phyloP scores from a whole-genome alignment of 2,888 invertebrate genomes.

The Aspidapion aeneum region DNA sequence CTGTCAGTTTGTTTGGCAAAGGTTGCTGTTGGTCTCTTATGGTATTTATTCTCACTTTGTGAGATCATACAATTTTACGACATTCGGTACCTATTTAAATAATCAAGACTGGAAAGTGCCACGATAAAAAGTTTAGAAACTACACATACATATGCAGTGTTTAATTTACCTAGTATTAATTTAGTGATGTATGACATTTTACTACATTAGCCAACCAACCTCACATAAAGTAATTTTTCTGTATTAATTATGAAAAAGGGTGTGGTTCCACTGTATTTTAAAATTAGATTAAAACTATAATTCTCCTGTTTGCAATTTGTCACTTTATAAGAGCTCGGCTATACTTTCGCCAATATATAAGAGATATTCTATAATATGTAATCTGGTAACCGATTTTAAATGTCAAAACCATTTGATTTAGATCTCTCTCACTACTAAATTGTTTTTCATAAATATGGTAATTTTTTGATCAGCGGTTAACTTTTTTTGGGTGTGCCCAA shows the following conservation, averaged over 20 bases:
- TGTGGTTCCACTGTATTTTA: background rate
- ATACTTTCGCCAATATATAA: slow-evolving; percentile 46
- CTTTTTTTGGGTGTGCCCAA: background rate
- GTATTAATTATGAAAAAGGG: background rate
- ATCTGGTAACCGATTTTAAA: slow-evolving; percentile 40
- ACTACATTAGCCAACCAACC: background rate
- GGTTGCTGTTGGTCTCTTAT: no score
- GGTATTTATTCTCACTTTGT: no score
- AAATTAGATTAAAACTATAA: background rate
- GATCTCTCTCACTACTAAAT: slow-evolving; percentile 25
- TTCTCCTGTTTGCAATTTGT: background rate
- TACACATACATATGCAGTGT: no score
- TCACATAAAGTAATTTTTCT: background rate
- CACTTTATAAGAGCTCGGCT: background rate
- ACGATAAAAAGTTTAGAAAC: background rate
- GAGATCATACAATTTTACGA: no score
- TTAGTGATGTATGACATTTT: background rate
- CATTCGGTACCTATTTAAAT: no score
- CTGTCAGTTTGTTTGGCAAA: no score
- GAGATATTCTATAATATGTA: slow-evolving; percentile 37
- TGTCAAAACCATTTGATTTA: slow-evolving; percentile 30
- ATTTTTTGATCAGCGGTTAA: slow-evolving; percentile 9
- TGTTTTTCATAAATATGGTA: slow-evolving; percentile 29
- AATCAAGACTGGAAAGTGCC: background rate
- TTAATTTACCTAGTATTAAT: no score